These are phyloP conservation scores for Pseudotriccus pelzelni DNA, from an alignment of 2,797 vertebrate genomes.

Conservation along the genomic window DNA sequence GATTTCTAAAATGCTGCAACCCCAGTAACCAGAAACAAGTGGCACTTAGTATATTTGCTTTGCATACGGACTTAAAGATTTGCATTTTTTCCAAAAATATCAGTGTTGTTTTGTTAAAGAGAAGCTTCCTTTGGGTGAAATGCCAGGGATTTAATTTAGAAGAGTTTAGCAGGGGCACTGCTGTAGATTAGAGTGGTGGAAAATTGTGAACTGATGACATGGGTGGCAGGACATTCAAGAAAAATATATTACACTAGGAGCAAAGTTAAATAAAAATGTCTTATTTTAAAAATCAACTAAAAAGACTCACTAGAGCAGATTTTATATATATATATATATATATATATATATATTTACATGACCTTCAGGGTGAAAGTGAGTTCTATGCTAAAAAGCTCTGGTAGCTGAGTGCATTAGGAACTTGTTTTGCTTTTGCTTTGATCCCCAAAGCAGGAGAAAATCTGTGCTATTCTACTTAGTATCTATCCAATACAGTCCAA, in stretches of 20 bases:
- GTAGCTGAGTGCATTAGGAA: neutral
- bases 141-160: neutral
- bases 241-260: neutral
- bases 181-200: neutral
- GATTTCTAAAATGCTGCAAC: neutral
- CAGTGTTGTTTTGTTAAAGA: neutral
- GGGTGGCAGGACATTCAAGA: neutral
- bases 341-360: no score
- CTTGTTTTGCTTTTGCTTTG: neutral
- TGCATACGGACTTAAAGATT: neutral
- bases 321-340: neutral
- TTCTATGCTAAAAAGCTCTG: neutral
- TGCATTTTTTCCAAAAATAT: neutral
- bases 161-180: rapidly evolving
- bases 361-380: neutral
- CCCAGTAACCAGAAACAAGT: neutral
- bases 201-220: neutral
- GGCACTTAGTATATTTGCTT: neutral
- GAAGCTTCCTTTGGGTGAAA: neutral
- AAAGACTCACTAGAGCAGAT: neutral
- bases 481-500: neutral
- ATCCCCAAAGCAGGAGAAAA: neutral
- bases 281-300: neutral
- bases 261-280: neutral
- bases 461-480: neutral